Base-by-base conservation (phyloP, 1,140 invertebrate species). In the Drepana arcuata region DNA sequence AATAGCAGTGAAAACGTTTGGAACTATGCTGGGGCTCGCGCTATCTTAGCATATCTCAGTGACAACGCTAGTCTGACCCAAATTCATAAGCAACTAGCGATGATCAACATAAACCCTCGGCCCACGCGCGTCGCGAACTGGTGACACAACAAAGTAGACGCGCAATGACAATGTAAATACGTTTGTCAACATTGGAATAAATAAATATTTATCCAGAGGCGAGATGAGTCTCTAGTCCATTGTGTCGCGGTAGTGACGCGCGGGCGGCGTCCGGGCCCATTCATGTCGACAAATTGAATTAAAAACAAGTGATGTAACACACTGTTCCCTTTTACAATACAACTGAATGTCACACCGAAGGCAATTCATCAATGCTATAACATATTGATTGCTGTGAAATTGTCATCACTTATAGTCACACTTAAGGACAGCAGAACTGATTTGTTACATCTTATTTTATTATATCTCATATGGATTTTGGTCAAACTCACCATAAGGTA, bases 161-260 rank as follows among this genome's bases (percentile, higher is more conserved):
- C 43, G 24, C 55, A 66, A 63, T 69, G 61, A 75, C 66, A 70
- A 79, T 79, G 72, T 79, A 73, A 77, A 79, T 78, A 72, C 60
- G 56, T 65, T 74, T 77, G 74, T 79, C 72, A 73, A 79, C 72
- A 68, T 57, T 48, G 52, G 57, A 72, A 77, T 64, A 63, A 62
- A 78, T 79, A 79, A 79, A 75, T 79, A 77, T 77, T 79, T 75
- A 78, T 78, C 56, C 63, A 56, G 48, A 57, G 48, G 50, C 57
- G 55, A 70, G 71, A 71, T 71, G 69, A 67, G 68, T 58, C 51
- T 34, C 43, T 48, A 48, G 26, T 36, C 54, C 50, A 69, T 73
- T 72, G 62, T 71, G 32, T 54, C 7, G 28, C 16, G 40, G 27
- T 27, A 24, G 45, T 34, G 37, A 48, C 55, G 58, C 49, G 59